Evolutionary conservation across 2,113 vertebrate genomes (phyloP).

Genomic region (Dunckerocampus dactyliophorus): DNA sequence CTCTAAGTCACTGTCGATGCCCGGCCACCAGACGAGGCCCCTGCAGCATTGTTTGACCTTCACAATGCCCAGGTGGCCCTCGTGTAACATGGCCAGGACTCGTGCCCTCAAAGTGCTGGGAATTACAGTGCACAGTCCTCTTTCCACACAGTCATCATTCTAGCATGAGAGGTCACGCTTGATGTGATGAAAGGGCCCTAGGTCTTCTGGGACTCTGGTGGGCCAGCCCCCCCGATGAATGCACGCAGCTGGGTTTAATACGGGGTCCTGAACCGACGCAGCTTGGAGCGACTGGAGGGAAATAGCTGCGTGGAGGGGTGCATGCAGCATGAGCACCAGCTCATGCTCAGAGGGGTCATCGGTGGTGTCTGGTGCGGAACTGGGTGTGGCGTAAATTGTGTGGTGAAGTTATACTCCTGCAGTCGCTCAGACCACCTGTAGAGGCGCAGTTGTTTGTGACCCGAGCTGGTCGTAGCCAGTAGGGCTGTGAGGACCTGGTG

Average conservation of each 20-base stretch:
- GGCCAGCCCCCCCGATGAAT: background rate
- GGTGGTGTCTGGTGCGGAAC: background rate
- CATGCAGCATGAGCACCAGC: background rate
- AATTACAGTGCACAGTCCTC: background rate
- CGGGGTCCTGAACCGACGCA: background rate
- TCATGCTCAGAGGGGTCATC: background rate
- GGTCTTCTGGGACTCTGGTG: background rate
- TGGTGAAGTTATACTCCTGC: background rate
- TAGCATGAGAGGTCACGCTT: background rate
- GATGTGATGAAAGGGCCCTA: too few species aligned
- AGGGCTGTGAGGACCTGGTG: background rate
- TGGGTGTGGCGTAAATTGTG: background rate
- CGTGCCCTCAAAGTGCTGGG: background rate
- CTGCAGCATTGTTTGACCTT: background rate
- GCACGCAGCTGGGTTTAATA: background rate
- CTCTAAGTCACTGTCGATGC: too few species aligned
- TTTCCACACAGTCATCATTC: background rate
- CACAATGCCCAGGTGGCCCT: background rate
- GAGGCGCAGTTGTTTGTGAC: background rate
- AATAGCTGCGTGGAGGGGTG: background rate
- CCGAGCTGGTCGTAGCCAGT: background rate
- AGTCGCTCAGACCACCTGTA: background rate
- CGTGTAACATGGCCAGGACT: background rate
- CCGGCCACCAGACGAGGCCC: too few species aligned
- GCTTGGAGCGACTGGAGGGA: background rate